Evolutionary conservation across 2,888 invertebrate species (phyloP).

Genomic region (Drosophila niveifrons): DNA sequence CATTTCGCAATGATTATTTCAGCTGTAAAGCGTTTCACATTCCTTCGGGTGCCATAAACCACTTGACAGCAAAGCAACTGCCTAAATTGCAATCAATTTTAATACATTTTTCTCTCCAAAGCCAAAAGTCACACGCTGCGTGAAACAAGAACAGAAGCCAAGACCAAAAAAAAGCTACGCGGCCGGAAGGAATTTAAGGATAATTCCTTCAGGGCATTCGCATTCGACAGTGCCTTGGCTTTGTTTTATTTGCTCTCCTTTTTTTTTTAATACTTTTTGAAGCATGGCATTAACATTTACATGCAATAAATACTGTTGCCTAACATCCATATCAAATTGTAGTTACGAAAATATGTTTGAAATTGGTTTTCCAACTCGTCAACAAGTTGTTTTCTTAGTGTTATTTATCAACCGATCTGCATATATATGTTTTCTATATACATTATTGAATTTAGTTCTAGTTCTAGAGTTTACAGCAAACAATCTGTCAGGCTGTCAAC

Average conservation of each 20-base stretch:
- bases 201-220: conserved; percentile 15
- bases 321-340: conserved; percentile 3
- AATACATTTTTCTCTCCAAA: conserved; percentile 38
- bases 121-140: conserved; percentile 29
- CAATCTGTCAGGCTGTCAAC: conserved; percentile 4
- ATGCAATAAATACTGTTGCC: neutral
- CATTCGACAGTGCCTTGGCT: neutral
- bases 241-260: neutral
- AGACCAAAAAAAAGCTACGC: neutral
- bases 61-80: conserved; percentile 47
- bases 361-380: neutral
- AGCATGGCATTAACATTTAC: neutral
- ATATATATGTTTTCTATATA: neutral
- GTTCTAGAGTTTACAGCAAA: neutral
- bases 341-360: neutral
- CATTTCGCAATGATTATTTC: conserved; percentile 72
- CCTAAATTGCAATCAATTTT: conserved; percentile 74
- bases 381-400: neutral
- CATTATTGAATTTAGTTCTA: neutral
- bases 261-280: neutral
- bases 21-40: conserved; percentile 51
- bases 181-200: conserved; percentile 20
- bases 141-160: conserved; percentile 4
- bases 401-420: neutral
- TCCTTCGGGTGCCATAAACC: conserved; percentile 75